phyloP scores from a whole-genome alignment of 2,113 vertebrate species.

The Antennarius striatus region DNA sequence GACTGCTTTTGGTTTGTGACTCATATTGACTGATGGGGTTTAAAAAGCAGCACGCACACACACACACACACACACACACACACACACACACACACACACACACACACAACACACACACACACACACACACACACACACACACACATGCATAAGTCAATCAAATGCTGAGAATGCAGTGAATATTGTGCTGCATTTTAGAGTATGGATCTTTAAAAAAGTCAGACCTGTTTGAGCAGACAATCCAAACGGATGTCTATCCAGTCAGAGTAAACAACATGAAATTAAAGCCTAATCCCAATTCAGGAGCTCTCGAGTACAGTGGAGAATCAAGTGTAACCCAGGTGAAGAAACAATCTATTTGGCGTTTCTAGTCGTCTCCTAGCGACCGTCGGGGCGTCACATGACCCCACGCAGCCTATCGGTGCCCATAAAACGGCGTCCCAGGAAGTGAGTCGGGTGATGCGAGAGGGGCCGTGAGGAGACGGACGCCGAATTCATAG shows the following conservation, averaged over 20 bases:
- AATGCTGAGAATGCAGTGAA: slow-evolving; percentile 25
- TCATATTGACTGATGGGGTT: slow-evolving; percentile 63
- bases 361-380: too few species aligned
- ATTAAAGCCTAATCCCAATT: slow-evolving; percentile 65
- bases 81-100: slow-evolving; percentile 35
- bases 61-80: too few species aligned
- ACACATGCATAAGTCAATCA: slow-evolving; percentile 17
- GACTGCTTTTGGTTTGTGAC: slow-evolving; percentile 47
- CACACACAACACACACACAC: slow-evolving; percentile 8
- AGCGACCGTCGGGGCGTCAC: too few species aligned
- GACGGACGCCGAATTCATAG: too few species aligned
- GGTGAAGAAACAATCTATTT: too few species aligned
- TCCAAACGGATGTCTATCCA: slow-evolving; percentile 72
- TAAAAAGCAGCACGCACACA: slow-evolving; percentile 31
- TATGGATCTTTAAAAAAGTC: slow-evolving; percentile 6
- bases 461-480: too few species aligned
- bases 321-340: too few species aligned
- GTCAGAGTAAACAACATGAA: slow-evolving; percentile 66
- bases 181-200: slow-evolving; percentile 27
- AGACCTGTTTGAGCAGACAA: slow-evolving; percentile 35
- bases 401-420: too few species aligned
- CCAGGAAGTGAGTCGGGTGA: too few species aligned
- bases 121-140: slow-evolving; percentile 15
- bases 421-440: too few species aligned
- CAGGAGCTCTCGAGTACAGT: slow-evolving; percentile 51